Base-by-base conservation (phyloP, 2,113 vertebrate species). In the Ictidomys tridecemlineatus region DNA sequence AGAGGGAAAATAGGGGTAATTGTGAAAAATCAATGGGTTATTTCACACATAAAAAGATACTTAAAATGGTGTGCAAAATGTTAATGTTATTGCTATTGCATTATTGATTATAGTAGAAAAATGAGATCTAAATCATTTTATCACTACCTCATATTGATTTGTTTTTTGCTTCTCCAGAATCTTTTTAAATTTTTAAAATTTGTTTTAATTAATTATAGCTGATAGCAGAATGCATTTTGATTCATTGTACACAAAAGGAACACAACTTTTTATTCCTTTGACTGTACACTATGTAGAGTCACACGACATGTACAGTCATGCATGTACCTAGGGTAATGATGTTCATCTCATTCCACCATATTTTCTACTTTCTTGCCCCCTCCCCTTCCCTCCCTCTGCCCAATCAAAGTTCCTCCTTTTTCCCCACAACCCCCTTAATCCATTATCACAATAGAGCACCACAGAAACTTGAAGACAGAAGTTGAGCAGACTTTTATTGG, bases 1-100 rank as follows among this genome's bases (percentile, higher is more conserved):
- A 61, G 22, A 69, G 18, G 24, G 1, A 72, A 84, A 63, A 30
- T 69, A 18, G 1, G 1, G 67, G 0, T 1, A 0, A 1, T 61
- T 37, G 10, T 74, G 53, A 93, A 13, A 22, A 53, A 65, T 61
- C 17, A n/a, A 8, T 82, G 13, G 42, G 2, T 77, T 28, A n/a
- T 32, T 37, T 58, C 20, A 58, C 56, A 80, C n/a, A 18, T 70
- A 12, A 39, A 73, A 89, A 74, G 22, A 56, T 48, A 34, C 24
- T 87, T 88, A 76, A 96, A 87, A 72, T 22, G 18, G 1, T 85
- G 11, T n/a, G 77, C 12, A 85, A 28, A 77, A 85, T n/a, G 1
- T 58, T 74, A 17, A n/a, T 77, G 22, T 70, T 74, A 13, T 32
- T 77, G 22, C 63, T 65, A 61, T 45, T 72, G 8, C n/a, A 87